These are phyloP conservation scores for Aegithalos caudatus DNA, from an alignment of 2,113 vertebrate species.

Conservation along the genomic window DNA sequence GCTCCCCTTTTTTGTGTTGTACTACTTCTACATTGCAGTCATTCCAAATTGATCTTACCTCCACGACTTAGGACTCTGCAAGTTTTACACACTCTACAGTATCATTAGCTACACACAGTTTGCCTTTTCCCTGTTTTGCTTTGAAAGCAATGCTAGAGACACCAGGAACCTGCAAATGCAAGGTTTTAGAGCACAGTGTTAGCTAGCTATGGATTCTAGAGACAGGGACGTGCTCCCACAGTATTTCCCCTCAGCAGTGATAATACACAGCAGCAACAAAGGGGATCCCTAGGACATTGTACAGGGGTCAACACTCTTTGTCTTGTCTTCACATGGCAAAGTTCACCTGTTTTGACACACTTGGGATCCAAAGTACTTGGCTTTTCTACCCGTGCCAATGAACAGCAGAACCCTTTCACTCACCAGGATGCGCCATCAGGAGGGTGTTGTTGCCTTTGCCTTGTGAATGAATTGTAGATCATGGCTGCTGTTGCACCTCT, in stretches of 20 bases:
- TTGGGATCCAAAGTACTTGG: neutral
- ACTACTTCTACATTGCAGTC: neutral
- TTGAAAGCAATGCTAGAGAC: neutral
- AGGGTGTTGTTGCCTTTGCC: conserved; percentile 65
- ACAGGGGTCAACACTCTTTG: neutral
- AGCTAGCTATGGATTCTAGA: neutral
- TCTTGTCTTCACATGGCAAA: neutral
- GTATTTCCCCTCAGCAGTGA: neutral
- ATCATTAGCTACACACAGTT: neutral
- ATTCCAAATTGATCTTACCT: neutral
- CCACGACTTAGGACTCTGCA: neutral
- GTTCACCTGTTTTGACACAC: neutral
- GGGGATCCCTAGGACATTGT: neutral
- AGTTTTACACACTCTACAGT: neutral
- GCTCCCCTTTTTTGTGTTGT: neutral
- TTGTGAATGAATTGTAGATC: conserved; percentile 79
- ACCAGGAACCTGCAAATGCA: neutral
- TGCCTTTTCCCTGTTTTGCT: neutral
- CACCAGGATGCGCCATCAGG: conserved; percentile 77
- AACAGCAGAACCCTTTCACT: conserved; percentile 23
- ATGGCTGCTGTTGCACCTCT: conserved; percentile 79
- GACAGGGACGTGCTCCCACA: neutral
- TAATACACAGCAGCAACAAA: neutral
- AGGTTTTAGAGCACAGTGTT: neutral
- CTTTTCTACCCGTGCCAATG: neutral